A percentile compares a stretch with the other conserved stretches of the same genome.
Conservation (phyloP, 2,113 vertebrate genomes). For the Bucco capensis region DNA sequence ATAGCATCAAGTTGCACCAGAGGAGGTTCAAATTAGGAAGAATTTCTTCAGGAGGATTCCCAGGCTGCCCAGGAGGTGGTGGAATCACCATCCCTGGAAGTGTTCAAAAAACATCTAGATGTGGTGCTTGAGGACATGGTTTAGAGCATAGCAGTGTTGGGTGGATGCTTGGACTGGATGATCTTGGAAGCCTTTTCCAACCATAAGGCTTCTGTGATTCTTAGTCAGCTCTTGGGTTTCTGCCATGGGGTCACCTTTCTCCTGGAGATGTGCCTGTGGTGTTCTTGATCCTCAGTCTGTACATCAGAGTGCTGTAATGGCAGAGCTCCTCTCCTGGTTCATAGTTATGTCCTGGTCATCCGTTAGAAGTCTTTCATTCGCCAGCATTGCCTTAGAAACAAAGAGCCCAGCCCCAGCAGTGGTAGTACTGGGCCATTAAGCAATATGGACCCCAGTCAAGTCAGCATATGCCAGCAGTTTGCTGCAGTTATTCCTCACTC, state of each 20-base stretch:
- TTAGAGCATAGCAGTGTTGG: no score
- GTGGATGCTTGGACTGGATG: no score
- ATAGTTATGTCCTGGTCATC: rapidly evolving
- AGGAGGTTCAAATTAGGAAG: no score
- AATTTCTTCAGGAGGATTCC: no score
- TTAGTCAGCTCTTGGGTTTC: not conserved
- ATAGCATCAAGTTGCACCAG: no score
- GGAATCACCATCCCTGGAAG: no score
- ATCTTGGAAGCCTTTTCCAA: no score
- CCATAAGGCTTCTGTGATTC: no score
- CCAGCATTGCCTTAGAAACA: not conserved
- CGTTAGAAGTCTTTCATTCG: not conserved
- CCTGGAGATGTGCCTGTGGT: not conserved
- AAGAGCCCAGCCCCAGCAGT: not conserved
- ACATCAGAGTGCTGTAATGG: not conserved
- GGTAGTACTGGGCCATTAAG: not conserved
- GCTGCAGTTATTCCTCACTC: not conserved
- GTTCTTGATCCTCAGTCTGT: not conserved
- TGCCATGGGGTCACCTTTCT: not conserved
- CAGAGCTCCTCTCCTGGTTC: not conserved
- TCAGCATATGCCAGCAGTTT: not conserved
- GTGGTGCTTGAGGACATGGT: no score
- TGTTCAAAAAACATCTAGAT: no score
- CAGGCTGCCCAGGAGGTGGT: no score
- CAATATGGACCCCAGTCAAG: not conserved